Evolutionary conservation across 1,140 invertebrate species (phyloP).

Genomic region (Megathymus violae): DNA sequence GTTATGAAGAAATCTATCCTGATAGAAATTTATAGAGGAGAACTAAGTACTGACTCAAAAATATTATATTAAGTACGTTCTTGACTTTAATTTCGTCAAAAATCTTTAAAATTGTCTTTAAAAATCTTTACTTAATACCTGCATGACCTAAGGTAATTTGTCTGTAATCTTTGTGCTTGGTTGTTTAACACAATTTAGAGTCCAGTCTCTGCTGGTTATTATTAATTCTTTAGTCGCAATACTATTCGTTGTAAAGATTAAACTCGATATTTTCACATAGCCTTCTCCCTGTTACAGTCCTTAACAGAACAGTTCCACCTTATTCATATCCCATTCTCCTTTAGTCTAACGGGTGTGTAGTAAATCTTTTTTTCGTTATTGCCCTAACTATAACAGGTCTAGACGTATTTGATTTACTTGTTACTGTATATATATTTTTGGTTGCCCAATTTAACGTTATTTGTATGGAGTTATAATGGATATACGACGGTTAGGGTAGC

Average conservation of each 20-base stretch:
- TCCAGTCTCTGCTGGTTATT: no score
- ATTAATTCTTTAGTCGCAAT: neutral
- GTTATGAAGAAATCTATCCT: no score
- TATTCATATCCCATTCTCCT: constrained; percentile 24
- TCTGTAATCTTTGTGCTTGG: no score
- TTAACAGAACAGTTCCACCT: constrained; percentile 10
- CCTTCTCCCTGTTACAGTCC: neutral
- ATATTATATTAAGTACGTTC: no score
- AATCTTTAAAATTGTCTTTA: no score
- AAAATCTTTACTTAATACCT: no score
- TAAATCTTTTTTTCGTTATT: constrained; percentile 41
- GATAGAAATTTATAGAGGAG: no score
- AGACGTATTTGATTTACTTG: constrained; percentile 29
- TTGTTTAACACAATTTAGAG: no score
- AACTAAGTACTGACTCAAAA: no score
- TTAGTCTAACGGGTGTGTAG: constrained; percentile 32
- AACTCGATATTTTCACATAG: constrained; percentile 10
- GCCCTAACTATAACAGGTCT: constrained; percentile 39
- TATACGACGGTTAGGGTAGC: neutral
- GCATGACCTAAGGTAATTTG: no score
- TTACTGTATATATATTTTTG: constrained; percentile 23
- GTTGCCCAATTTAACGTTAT: constrained; percentile 4
- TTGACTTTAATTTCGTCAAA: no score
- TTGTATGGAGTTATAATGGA: constrained; percentile 14
- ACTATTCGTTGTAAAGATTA: constrained; percentile 1